Conservation (phyloP, 2,888 invertebrate genomes). For the Ochropacha duplaris region DNA sequence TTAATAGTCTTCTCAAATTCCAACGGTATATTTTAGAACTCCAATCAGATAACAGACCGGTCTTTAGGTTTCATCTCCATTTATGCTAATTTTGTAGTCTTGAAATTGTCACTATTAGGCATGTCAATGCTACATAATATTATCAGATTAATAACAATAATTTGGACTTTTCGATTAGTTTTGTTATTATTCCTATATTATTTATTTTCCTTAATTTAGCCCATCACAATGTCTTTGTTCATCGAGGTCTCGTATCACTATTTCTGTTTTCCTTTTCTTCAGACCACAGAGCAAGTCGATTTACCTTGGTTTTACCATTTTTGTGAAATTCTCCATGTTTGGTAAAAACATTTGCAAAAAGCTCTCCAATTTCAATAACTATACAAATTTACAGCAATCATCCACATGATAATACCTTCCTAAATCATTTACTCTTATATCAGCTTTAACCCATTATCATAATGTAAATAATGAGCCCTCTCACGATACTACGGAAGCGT, state of each 20-base stretch:
- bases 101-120: background rate
- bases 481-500: background rate
- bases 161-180: no score
- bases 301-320: no score
- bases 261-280: no score
- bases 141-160: no score
- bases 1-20: background rate
- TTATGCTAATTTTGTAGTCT: background rate
- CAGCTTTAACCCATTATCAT: background rate
- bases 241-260: no score
- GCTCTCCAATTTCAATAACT: background rate
- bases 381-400: background rate
- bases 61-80: background rate
- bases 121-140: background rate
- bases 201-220: no score
- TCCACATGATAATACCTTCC: background rate
- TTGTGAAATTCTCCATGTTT: background rate
- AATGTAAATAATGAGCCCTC: background rate
- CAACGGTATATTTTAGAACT: background rate
- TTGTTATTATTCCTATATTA: no score
- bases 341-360: background rate
- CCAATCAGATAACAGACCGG: background rate
- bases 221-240: no score
- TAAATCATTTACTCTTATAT: background rate
- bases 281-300: no score